Percentiles rank a stretch among this genome's conserved stretches.
Conservation (phyloP, 1,140 invertebrate genomes). For the Papilio machaon region DNA sequence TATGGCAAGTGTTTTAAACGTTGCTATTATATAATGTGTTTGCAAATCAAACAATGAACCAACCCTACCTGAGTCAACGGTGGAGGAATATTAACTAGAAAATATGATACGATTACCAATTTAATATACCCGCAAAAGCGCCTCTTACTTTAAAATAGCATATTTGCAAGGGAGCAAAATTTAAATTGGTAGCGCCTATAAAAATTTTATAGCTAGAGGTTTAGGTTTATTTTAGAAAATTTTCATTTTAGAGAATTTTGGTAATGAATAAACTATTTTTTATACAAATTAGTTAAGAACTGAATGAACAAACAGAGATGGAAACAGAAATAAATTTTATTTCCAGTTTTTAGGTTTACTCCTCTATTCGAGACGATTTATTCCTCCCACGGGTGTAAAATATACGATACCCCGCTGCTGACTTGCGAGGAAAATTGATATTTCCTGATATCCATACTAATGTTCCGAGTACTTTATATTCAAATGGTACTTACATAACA, state of each 20-base stretch:
- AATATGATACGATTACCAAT: not conserved
- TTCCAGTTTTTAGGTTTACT: not conserved
- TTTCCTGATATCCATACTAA: not conserved
- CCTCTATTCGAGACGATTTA: not conserved
- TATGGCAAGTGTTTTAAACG: not conserved
- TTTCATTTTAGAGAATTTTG: not conserved
- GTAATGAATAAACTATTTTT: not conserved
- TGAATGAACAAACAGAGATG: not conserved
- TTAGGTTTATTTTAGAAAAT: no score
- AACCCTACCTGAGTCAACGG: not conserved
- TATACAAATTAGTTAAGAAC: no score
- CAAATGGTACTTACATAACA: not conserved
- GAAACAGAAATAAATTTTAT: not conserved
- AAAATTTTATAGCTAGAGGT: no score
- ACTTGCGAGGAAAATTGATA: slow-evolving; percentile 10
- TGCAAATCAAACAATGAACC: not conserved
- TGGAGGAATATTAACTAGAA: not conserved
- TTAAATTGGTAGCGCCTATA: no score
- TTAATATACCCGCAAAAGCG: not conserved
- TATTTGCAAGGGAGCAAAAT: not conserved
- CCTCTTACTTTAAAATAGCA: no score
- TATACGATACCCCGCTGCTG: not conserved
- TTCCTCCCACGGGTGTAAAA: slow-evolving; percentile 15
- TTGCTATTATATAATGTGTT: not conserved
- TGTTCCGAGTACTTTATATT: not conserved